Conservation (phyloP, 2,888 invertebrate species). For the Tiphia femorata region DNA sequence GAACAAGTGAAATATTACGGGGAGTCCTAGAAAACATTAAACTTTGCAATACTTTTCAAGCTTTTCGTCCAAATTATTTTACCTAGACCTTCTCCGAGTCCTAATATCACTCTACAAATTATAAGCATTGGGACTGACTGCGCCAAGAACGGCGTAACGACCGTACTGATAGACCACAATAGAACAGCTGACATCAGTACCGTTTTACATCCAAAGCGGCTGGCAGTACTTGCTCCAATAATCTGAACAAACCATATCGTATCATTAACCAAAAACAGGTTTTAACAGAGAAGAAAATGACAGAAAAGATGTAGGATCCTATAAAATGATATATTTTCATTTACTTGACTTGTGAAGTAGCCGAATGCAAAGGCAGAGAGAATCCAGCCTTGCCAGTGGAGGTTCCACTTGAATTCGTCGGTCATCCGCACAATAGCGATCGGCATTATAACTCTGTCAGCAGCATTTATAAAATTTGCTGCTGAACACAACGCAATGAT, state of each 20-base stretch:
- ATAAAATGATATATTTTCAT: not conserved
- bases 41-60: too few species aligned
- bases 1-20: slow-evolving; percentile 82
- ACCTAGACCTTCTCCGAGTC: slow-evolving; percentile 83
- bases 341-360: slow-evolving; percentile 81
- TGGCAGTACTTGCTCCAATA: slow-evolving; percentile 78
- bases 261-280: too few species aligned
- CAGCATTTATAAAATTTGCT: slow-evolving; percentile 84
- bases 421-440: slow-evolving; percentile 83
- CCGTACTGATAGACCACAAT: slow-evolving; percentile 81
- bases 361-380: slow-evolving; percentile 82
- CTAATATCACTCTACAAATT: slow-evolving; percentile 76
- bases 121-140: slow-evolving; percentile 76
- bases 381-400: slow-evolving; percentile 82
- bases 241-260: slow-evolving; percentile 67
- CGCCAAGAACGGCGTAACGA: slow-evolving; percentile 78
- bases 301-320: slow-evolving; percentile 12
- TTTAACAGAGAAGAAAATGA: not conserved
- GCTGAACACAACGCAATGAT: slow-evolving; percentile 78
- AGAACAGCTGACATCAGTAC: slow-evolving; percentile 78
- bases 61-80: slow-evolving; percentile 24
- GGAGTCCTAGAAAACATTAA: slow-evolving; percentile 72
- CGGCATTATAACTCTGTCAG: slow-evolving; percentile 83
- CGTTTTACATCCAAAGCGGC: slow-evolving; percentile 77
- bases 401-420: slow-evolving; percentile 78